Evolutionary conservation across 2,113 vertebrate genomes (phyloP).

Genomic region (Grantiella picta): DNA sequence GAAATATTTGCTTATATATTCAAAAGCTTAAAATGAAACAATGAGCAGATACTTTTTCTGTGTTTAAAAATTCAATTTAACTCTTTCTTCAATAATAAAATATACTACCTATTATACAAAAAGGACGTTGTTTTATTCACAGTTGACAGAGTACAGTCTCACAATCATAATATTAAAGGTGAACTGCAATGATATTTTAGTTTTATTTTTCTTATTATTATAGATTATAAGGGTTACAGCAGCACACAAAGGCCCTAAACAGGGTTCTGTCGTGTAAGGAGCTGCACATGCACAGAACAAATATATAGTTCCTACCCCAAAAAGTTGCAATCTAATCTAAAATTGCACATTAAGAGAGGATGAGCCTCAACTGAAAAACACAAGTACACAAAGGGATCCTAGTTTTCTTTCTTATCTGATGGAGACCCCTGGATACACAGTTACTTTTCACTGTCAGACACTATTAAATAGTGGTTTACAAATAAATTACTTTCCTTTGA

Average conservation of each 20-base stretch:
- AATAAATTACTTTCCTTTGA: background rate
- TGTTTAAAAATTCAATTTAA: slow-evolving; percentile 18
- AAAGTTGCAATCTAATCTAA: background rate
- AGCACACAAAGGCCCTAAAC: background rate
- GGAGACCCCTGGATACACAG: background rate
- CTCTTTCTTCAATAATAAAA: slow-evolving; percentile 37
- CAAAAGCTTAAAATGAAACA: slow-evolving; percentile 49
- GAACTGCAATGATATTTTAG: slow-evolving; percentile 31
- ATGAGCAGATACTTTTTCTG: background rate
- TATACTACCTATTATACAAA: slow-evolving; percentile 34
- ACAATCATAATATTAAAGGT: background rate
- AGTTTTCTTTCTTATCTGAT: background rate
- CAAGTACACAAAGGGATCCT: background rate
- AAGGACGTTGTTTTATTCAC: slow-evolving; percentile 2
- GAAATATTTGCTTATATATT: slow-evolving; percentile 15
- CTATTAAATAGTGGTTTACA: background rate
- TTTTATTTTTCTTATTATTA: background rate
- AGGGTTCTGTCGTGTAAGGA: background rate
- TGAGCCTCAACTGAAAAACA: background rate
- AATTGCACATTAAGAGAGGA: background rate
- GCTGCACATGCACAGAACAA: background rate
- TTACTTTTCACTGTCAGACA: background rate
- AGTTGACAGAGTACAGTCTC: background rate
- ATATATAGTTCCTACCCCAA: background rate
- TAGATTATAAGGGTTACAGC: background rate